Evolutionary conservation across 2,888 invertebrate species (phyloP), one percentile per base, ranked within the genome.

Genomic region (Drosophila pseudotakahashii): DNA sequence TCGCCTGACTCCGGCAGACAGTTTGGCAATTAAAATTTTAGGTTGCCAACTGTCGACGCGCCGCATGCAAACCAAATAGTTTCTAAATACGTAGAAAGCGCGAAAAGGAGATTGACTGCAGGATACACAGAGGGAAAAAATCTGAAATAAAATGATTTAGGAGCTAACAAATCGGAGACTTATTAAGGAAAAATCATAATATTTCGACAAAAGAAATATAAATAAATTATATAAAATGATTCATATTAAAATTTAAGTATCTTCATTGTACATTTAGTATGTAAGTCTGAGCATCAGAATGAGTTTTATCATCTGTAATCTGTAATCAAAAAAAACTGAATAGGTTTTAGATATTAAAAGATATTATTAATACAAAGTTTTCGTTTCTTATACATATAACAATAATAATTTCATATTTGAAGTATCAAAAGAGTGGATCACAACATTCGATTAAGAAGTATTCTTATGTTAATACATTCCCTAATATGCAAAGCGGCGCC

Each of bases 401-500:
- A 41, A 9, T 19, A 11, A 6, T 19, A 19, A 42, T 19, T 11
- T 11, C 10, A 45, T 45, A 9, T 44, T 26, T 44, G 2, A 44
- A 11, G n/a, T 44, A 44, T 44, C 23, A 44, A 23, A 26, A 26
- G 23, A 44, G n/a, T 2, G 7, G n/a, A 44, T 13, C 42, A 19
- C 4, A 19, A 42, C 42, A 19, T 13, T 42, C 19, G 42, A 19
- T n/a, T 44, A 10, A 30, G 26, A 9, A 45, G n/a, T 45, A 30
- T 16, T 19, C 19, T 2, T 6, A 19, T 19, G 7, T 5, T 19
- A 5, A 5, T 4, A 19, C 11, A 61, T 14, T 19, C n/a, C 14
- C 93, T 93, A 94, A 93, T 94, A 94, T 92, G 93, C 93, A 84
- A 93, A 93, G 93, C 96, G 94, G 93, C 96, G 94, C 89, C 95